Evolutionary conservation across 1,140 invertebrate genomes (phyloP), one percentile per base, ranked within the genome.

Genomic region (Cherax quadricarinatus): DNA sequence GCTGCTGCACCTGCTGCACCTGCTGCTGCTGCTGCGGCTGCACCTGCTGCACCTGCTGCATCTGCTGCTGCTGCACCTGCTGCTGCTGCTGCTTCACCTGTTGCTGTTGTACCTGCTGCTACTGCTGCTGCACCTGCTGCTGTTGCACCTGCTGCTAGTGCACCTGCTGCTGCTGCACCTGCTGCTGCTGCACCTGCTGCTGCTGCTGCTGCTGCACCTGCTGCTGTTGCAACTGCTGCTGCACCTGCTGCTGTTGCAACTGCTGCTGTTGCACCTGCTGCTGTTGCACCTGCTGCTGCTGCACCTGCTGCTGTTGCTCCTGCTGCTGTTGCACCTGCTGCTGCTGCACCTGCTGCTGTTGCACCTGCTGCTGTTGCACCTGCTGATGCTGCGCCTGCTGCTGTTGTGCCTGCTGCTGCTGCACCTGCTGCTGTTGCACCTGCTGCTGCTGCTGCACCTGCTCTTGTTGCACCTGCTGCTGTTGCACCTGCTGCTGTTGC

Each of bases 211-310:
- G 24, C 48, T 79, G 4, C n/a, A 14, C 4, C 48, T 41, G 30
- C 30, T 79, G 41, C 48, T 83, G 53, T 51, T 83, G 57, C 49
- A 53, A 57, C 81, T 83, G 57, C 81, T 83, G 57, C 81, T 83
- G 57, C 81, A 53, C 51, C 81, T 82, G 53, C 81, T 81, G 49
- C 78, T 41, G 14, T 5, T 79, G 4, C 1, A 14, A 9, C 48
- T 41, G 30, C 30, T 41, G 30, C 78, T 41, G 14, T 5, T 79
- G 4, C 1, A 14, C 21, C 48, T 41, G 30, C 30, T 41, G 30
- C 30, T 41, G 30, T 41, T 41, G 30, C 2, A 41, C 30, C 30
- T 41, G 30, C 30, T 41, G 30, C 30, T 41, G 30, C 30, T n/a
- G n/a, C n/a, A n/a, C n/a, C n/a, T n/a, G n/a, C 30, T 41, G 30